Evolutionary conservation across 2,113 vertebrate genomes (phyloP).

Genomic region (Podarcis raffonei): DNA sequence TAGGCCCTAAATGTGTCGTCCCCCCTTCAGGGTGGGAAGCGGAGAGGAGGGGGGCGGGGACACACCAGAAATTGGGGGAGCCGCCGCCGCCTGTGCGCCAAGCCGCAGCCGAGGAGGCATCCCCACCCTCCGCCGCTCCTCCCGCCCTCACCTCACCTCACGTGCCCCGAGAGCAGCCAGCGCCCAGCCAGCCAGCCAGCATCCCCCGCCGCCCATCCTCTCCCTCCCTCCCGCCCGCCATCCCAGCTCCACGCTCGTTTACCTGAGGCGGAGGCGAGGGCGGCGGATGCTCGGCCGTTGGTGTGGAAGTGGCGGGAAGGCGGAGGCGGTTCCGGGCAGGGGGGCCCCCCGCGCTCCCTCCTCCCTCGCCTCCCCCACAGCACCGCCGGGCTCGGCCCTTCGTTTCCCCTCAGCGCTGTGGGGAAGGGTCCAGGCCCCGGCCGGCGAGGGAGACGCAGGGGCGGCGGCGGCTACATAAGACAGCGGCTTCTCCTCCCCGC

Average conservation of each 20-base stretch:
- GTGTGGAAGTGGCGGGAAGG: conserved; percentile 14
- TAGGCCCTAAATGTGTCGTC: conserved; percentile 59
- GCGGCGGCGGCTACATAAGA: conserved; percentile 50
- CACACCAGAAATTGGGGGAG: background rate
- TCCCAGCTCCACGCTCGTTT: conserved; percentile 46
- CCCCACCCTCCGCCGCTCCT: background rate
- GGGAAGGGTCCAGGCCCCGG: conserved; percentile 23
- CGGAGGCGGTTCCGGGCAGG: conserved; percentile 43
- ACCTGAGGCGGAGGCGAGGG: conserved; percentile 70
- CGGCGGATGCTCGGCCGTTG: background rate
- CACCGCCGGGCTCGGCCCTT: conserved; percentile 21
- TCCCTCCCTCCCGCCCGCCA: conserved; percentile 19
- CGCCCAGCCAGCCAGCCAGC: conserved; percentile 21
- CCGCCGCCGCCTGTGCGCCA: background rate
- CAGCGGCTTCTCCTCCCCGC: conserved; percentile 17
- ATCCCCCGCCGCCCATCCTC: conserved; percentile 11
- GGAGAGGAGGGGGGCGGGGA: background rate
- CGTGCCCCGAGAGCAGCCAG: conserved; percentile 34
- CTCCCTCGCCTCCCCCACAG: conserved; percentile 37
- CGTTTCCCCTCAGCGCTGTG: background rate
- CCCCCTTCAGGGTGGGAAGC: background rate
- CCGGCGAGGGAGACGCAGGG: conserved; percentile 12
- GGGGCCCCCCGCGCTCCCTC: conserved; percentile 65
- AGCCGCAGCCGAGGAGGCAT: conserved; percentile 4
- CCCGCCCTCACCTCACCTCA: conserved; percentile 24